These are phyloP conservation scores for Caenorhabditis auriculariae DNA, from an alignment of 2,888 invertebrate genomes.

Conservation along the genomic window DNA sequence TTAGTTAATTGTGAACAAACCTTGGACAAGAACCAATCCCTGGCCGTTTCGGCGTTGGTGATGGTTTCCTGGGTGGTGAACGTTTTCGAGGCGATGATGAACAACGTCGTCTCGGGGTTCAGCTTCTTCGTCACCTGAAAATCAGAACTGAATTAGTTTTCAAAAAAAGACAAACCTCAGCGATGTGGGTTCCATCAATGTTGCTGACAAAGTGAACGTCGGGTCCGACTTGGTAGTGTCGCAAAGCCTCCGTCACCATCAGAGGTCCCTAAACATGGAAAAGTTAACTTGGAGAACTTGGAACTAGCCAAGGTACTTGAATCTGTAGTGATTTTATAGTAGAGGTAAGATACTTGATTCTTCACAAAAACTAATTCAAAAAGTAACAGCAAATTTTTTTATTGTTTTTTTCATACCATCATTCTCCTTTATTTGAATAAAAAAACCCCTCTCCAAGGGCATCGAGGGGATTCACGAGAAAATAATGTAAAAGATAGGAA, in stretches of 20 bases:
- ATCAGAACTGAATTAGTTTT: neutral
- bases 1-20: conserved; percentile 69
- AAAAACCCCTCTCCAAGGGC: too few species aligned
- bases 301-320: too few species aligned
- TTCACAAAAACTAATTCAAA: too few species aligned
- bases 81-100: conserved; percentile 98
- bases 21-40: conserved; percentile 84
- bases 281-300: too few species aligned
- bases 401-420: too few species aligned
- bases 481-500: too few species aligned
- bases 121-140: conserved; percentile 76
- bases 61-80: conserved; percentile 98
- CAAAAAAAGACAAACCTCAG: conserved; percentile 71
- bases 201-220: conserved; percentile 95
- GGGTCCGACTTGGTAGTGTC: conserved; percentile 81
- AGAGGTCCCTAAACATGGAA: conserved; percentile 86
- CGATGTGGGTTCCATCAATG: conserved; percentile 96
- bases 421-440: too few species aligned
- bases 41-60: conserved; percentile 97
- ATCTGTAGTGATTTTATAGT: too few species aligned
- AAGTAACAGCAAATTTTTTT: too few species aligned
- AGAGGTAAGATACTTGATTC: too few species aligned
- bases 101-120: conserved; percentile 88
- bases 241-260: conserved; percentile 97
- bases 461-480: too few species aligned